These are phyloP conservation scores for Eupithecia tripunctaria DNA, from an alignment of 2,888 invertebrate genomes.

Conservation along the genomic window DNA sequence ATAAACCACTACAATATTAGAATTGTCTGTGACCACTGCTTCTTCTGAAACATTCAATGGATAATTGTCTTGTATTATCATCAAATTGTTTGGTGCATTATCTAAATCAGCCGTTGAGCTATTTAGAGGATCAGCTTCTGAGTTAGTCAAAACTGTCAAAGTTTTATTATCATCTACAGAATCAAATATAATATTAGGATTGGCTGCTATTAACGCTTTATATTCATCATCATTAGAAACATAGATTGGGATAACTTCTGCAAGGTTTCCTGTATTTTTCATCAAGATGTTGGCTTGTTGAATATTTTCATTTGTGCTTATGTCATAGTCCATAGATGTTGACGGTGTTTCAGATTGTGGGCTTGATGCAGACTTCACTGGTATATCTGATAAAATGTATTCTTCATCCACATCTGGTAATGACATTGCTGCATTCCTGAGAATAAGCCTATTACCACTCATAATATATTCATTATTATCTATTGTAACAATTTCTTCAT, in stretches of 20 bases:
- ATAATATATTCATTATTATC: slow-evolving; percentile 86
- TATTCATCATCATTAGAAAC: slow-evolving; percentile 81
- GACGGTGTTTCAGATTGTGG: slow-evolving; percentile 53
- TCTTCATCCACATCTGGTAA: slow-evolving; percentile 55
- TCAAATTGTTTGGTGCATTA: slow-evolving; percentile 84
- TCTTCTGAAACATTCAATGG: slow-evolving; percentile 83
- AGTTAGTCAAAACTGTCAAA: slow-evolving; percentile 68
- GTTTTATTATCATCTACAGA: slow-evolving; percentile 70
- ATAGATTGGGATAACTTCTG: slow-evolving; percentile 78
- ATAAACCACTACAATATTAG: slow-evolving; percentile 87
- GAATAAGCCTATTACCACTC: slow-evolving; percentile 69
- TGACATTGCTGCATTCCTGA: slow-evolving; percentile 52
- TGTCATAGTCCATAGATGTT: slow-evolving; percentile 63
- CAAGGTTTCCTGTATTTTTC: slow-evolving; percentile 63
- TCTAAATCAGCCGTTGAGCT: slow-evolving; percentile 72
- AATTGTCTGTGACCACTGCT: slow-evolving; percentile 77
- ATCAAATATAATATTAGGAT: slow-evolving; percentile 78
- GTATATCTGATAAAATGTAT: slow-evolving; percentile 62
- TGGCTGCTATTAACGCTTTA: slow-evolving; percentile 75
- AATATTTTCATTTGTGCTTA: slow-evolving; percentile 54
- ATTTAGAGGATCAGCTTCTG: slow-evolving; percentile 60
- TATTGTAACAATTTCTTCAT: slow-evolving; percentile 75
- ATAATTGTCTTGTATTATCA: slow-evolving; percentile 86
- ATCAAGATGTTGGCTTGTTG: slow-evolving; percentile 61
- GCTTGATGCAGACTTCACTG: slow-evolving; percentile 57